Base-by-base conservation (phyloP, 2,797 vertebrate species). In the Ciconia nigra region DNA sequence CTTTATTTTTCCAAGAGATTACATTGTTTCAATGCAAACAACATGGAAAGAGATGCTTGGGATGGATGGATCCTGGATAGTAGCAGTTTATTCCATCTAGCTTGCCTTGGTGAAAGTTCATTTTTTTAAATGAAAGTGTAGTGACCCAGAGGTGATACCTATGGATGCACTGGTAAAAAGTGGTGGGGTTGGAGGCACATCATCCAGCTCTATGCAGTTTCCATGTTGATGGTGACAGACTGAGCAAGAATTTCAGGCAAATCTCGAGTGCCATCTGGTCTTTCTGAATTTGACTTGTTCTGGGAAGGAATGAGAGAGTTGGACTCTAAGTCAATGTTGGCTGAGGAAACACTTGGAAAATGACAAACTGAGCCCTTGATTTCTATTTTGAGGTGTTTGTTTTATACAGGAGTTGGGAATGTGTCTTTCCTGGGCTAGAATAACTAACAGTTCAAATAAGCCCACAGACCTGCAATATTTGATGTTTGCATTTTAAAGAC, bases 21-120 rank as follows among this genome's bases (percentile, higher is more conserved):
- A 97, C 88, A 78, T 94, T 83, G 63, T 96, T 97, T 92, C 94
- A 95, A 82, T 77, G 79, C 90, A 96, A 92, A 95, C 84, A 97
- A 97, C 95, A 97, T 92, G 96, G 97, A 95, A 90, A 72, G 76
- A 96, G 22, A 39, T 90, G 42, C 25, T 77, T 81, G 31, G 58
- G 70, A 69, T 92, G 83, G 59, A 92, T 78, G 86, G 86, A 83
- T 93, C 67, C 55, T 80, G 74, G 81, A 49, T 78, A 35, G 61
- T 79, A 59, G 88, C 39, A 67, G 72, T 85, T 94, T 78, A 79
- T 90, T 97, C 88, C 46, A 81, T 95, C 58, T 83, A 51, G 41
- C 81, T 92, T 88, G 76, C 57, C 89, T 66, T 46, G 82, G 33
- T 78, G 92, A 92, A 86, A 82, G 55, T 73, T 96, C n/a, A 3